Percentiles rank a stretch among this genome's conserved stretches.
phyloP scores from a whole-genome alignment of 2,113 vertebrate species.

The Sigmodon hispidus region DNA sequence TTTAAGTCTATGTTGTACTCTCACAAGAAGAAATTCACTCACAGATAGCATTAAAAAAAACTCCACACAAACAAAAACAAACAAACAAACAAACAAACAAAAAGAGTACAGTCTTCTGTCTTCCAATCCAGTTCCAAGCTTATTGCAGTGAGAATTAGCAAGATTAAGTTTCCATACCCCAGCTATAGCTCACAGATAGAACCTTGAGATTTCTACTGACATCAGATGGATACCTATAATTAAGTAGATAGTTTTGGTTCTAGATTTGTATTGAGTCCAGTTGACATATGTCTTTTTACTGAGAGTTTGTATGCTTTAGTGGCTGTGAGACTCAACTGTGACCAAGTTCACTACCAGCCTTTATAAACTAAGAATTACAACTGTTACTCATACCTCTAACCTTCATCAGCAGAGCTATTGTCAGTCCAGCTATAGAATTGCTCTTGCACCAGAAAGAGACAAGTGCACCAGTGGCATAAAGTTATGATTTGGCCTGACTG shows the following conservation, averaged over 20 bases:
- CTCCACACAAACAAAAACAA: too few species aligned
- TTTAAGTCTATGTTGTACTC: background rate
- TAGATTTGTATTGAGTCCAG: background rate
- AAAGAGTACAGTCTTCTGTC: background rate
- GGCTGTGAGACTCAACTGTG: background rate
- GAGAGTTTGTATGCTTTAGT: background rate
- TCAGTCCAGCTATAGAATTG: background rate
- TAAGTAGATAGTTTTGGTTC: background rate
- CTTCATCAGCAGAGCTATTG: background rate
- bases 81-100: too few species aligned
- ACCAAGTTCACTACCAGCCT: background rate
- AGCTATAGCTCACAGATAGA: background rate
- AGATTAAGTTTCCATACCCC: background rate
- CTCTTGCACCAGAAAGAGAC: background rate
- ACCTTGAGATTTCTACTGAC: background rate
- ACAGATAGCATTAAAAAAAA: background rate
- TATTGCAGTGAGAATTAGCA: background rate
- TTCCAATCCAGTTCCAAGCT: background rate
- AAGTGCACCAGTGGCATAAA: too few species aligned
- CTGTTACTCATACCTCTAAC: background rate
- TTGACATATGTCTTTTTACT: background rate
- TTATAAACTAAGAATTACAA: too few species aligned
- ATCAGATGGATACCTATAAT: background rate
- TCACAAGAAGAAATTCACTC: background rate
- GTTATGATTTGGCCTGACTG: background rate